These are phyloP conservation scores for Ephestia elutella DNA, from an alignment of 1,140 invertebrate species.

Conservation along the genomic window DNA sequence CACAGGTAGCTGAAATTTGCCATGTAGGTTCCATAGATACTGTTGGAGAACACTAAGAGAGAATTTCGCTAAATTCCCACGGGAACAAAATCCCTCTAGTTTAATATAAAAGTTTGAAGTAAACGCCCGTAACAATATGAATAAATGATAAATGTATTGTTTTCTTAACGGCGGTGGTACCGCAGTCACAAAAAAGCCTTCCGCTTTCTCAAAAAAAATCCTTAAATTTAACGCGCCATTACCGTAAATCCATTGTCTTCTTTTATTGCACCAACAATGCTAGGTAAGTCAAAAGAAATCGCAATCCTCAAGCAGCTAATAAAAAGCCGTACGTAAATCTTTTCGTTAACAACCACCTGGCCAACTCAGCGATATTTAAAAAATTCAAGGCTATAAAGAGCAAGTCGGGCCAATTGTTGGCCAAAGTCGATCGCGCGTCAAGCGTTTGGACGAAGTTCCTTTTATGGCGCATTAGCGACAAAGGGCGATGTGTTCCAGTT, in stretches of 20 bases:
- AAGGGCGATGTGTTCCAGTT: slow-evolving; percentile 18
- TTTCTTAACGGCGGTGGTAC: too few species aligned
- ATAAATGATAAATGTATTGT: too few species aligned
- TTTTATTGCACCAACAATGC: not conserved
- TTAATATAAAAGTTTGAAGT: too few species aligned
- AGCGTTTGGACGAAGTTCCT: slow-evolving; percentile 27
- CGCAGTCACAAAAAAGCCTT: not conserved
- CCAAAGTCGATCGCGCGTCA: slow-evolving; percentile 26
- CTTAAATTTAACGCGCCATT: not conserved
- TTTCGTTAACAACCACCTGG: too few species aligned
- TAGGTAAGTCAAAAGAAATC: not conserved
- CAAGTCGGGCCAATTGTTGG: slow-evolving; percentile 16
- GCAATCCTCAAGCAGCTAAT: not conserved
- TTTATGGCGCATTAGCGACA: slow-evolving; percentile 48
- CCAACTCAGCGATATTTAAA: not conserved
- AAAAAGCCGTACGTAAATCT: not conserved
- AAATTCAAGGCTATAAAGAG: not conserved
- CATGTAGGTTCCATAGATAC: too few species aligned
- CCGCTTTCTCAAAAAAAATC: too few species aligned
- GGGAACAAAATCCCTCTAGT: too few species aligned
- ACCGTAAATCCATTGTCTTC: not conserved
- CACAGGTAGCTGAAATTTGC: too few species aligned
- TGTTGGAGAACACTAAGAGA: too few species aligned
- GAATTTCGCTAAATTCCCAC: too few species aligned
- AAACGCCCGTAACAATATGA: too few species aligned